These are phyloP conservation scores for Prionace glauca DNA, from an alignment of 2,797 vertebrate genomes.

Conservation along the genomic window DNA sequence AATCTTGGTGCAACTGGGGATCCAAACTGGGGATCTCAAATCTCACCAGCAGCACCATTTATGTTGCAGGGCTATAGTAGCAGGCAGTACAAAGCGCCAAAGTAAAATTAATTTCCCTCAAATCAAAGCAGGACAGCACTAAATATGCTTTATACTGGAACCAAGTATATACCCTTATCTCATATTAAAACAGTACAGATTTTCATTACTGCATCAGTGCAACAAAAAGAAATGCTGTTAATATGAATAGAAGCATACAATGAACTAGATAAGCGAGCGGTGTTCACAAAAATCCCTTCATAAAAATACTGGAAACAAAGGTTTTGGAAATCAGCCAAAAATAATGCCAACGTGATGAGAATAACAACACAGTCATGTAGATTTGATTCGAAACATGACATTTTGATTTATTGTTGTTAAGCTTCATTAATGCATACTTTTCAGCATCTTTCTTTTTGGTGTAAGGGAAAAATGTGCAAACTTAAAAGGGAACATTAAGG, in stretches of 20 bases:
- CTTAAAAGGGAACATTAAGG: neutral
- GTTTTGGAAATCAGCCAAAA: slow-evolving; percentile 35
- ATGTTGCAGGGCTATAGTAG: neutral
- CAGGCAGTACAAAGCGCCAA: neutral
- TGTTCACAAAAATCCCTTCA: slow-evolving; percentile 13
- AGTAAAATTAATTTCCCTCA: neutral
- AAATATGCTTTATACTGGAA: neutral
- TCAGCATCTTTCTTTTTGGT: slow-evolving; percentile 13
- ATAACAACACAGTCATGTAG: slow-evolving; percentile 19
- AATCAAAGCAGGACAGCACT: neutral
- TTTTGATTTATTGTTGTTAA: slow-evolving; percentile 33
- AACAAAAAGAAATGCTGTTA: neutral
- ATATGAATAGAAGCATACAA: neutral
- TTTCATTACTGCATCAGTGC: neutral
- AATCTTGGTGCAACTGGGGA: neutral
- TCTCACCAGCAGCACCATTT: neutral
- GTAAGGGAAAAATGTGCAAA: slow-evolving; percentile 15
- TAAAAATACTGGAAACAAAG: neutral
- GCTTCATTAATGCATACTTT: slow-evolving; percentile 5
- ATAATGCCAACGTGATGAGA: neutral
- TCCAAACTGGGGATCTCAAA: neutral
- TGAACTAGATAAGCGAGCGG: neutral
- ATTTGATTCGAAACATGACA: slow-evolving; percentile 15
- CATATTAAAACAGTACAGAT: neutral
- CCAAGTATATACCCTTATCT: neutral